Conservation (phyloP, 2,113 vertebrate genomes). For the Cyanistes caeruleus region DNA sequence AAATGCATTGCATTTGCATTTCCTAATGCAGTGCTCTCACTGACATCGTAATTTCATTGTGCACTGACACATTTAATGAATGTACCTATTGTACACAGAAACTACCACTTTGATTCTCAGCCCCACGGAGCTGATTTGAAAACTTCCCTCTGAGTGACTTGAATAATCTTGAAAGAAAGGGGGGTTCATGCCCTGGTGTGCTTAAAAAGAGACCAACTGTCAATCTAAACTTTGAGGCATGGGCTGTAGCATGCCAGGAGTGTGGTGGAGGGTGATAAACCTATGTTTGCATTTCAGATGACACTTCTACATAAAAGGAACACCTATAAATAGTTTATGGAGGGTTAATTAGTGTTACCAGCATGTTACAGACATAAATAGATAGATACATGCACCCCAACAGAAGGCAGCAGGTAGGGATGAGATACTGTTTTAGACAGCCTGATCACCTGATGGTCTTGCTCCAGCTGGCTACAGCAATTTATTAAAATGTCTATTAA, state of each 20-base stretch:
- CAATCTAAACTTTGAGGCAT: background rate
- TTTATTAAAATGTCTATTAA: conserved; percentile 31
- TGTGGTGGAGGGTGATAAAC: background rate
- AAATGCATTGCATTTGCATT: background rate
- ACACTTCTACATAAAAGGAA: background rate
- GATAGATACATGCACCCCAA: background rate
- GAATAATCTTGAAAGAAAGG: background rate
- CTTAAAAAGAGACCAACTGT: background rate
- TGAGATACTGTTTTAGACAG: conserved; percentile 19
- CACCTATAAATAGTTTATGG: conserved; percentile 17
- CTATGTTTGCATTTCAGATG: conserved; percentile 1
- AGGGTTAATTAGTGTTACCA: conserved; percentile 36
- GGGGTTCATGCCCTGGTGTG: background rate
- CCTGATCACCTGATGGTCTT: conserved; percentile 4
- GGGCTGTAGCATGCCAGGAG: background rate
- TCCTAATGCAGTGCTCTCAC: background rate
- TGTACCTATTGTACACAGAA: background rate
- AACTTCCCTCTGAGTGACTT: background rate
- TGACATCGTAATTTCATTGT: background rate
- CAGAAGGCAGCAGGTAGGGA: conserved; percentile 18
- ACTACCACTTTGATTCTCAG: background rate
- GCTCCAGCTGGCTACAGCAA: background rate
- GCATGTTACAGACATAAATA: conserved; percentile 10
- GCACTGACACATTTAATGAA: background rate
- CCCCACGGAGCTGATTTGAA: background rate